These are phyloP conservation scores for Eupeodes latifasciatus DNA, from an alignment of 2,888 invertebrate genomes.

Conservation along the genomic window DNA sequence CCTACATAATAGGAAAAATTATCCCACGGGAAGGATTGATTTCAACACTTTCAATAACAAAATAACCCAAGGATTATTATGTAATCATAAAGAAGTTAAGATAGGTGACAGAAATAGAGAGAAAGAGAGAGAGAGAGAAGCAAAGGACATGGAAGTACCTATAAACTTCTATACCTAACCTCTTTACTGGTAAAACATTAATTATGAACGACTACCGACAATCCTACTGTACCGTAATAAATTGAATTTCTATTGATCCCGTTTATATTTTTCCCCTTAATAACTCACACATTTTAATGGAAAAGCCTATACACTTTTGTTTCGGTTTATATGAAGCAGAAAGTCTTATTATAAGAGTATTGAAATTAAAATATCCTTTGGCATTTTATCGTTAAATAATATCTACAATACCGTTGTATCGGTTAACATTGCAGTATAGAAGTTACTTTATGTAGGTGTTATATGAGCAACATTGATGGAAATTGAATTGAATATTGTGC, in stretches of 20 bases:
- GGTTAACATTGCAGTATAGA: too few relatives aligned
- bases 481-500: too few relatives aligned
- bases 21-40: conserved; percentile 48
- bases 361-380: conserved; percentile 26
- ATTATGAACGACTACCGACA: conserved; percentile 33
- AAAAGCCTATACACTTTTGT: not conserved
- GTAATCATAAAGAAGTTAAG: not conserved
- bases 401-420: not conserved
- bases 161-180: too few relatives aligned
- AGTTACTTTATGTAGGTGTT: too few relatives aligned
- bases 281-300: not conserved
- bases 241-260: not conserved
- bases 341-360: not conserved
- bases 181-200: conserved; percentile 28
- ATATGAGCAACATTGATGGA: too few relatives aligned
- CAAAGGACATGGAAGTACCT: not conserved
- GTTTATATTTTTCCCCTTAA: not conserved
- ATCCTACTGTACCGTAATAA: conserved; percentile 15
- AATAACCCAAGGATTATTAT: conserved; percentile 41
- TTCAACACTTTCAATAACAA: conserved; percentile 59
- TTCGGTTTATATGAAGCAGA: not conserved
- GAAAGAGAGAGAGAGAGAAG: not conserved
- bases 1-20: not conserved
- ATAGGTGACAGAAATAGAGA: not conserved
- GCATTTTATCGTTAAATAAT: conserved; percentile 5